Evolutionary conservation across 2,888 invertebrate genomes (phyloP).

Genomic region (Philaethria dido): DNA sequence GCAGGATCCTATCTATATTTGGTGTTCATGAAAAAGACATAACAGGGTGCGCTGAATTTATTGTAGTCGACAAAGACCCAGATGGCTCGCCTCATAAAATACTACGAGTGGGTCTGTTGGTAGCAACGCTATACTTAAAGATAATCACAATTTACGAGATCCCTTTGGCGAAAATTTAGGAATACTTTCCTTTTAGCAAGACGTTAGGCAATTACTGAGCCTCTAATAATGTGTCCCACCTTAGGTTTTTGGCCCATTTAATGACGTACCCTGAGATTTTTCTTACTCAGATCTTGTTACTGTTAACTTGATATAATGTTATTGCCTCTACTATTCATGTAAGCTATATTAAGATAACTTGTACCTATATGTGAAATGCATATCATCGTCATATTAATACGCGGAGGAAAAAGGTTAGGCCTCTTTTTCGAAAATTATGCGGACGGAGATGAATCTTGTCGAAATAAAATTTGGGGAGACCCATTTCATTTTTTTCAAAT

Average conservation of each 20-base stretch:
- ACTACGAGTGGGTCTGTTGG: slow-evolving; percentile 76
- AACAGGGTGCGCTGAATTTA: slow-evolving; percentile 79
- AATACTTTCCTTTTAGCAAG: slow-evolving; percentile 65
- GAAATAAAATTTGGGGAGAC: no score
- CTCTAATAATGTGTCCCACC: slow-evolving; percentile 56
- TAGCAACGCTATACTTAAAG: slow-evolving; percentile 77
- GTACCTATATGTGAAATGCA: no score
- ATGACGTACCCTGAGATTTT: slow-evolving; percentile 30
- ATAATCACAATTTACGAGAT: slow-evolving; percentile 82
- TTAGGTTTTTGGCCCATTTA: slow-evolving; percentile 22
- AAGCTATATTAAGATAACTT: background rate
- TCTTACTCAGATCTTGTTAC: slow-evolving; percentile 19
- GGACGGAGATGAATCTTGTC: no score
- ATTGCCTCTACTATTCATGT: background rate
- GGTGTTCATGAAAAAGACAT: slow-evolving; percentile 80
- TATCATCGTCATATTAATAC: no score
- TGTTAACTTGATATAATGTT: slow-evolving; percentile 19
- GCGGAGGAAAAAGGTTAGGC: no score
- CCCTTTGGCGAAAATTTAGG: slow-evolving; percentile 65
- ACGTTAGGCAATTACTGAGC: slow-evolving; percentile 70
- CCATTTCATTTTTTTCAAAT: no score
- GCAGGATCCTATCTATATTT: background rate
- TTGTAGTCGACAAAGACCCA: slow-evolving; percentile 76
- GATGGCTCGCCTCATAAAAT: slow-evolving; percentile 82
- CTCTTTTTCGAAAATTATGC: no score